phyloP scores from a whole-genome alignment of 2,797 vertebrate species.

The Eutrigla gurnardus region DNA sequence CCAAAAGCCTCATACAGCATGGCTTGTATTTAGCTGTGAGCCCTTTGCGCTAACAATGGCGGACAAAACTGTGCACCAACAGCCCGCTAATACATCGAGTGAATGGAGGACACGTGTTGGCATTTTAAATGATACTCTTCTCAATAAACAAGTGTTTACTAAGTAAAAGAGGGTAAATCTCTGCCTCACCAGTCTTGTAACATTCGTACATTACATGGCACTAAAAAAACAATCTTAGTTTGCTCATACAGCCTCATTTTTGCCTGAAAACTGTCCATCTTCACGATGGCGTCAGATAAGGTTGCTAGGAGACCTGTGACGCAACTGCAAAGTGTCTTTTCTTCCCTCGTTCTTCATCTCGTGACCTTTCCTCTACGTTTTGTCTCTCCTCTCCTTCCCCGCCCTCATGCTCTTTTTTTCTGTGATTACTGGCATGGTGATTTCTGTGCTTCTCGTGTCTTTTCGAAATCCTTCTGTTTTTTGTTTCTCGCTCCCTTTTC shows the following conservation, averaged over 20 bases:
- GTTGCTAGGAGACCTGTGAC: slow-evolving; percentile 20
- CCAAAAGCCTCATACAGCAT: background rate
- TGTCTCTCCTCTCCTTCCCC: slow-evolving; percentile 55
- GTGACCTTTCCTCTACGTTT: slow-evolving; percentile 29
- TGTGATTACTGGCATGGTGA: slow-evolving; percentile 26
- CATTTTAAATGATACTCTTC: background rate
- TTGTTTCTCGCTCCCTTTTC: slow-evolving; percentile 33
- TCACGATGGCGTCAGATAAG: slow-evolving; percentile 1
- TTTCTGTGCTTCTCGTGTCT: slow-evolving; percentile 77
- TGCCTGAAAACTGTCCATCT: slow-evolving; percentile 17
- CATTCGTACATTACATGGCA: background rate
- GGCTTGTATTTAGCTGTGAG: background rate
- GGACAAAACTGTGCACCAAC: background rate
- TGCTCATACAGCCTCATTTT: background rate
- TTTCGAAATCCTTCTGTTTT: slow-evolving; percentile 70
- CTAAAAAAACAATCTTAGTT: background rate
- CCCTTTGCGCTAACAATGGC: background rate
- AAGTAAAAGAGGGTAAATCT: background rate
- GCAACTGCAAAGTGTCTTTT: slow-evolving; percentile 24
- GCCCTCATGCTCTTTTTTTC: slow-evolving; percentile 49
- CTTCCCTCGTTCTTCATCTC: slow-evolving; percentile 35
- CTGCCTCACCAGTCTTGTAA: slow-evolving; percentile 2
- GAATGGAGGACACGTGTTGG: background rate
- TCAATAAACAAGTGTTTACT: background rate
- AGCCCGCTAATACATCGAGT: background rate